Evolutionary conservation across 2,888 invertebrate species (phyloP), one percentile per base, ranked within the genome.

Genomic region (Dioctria linearis): DNA sequence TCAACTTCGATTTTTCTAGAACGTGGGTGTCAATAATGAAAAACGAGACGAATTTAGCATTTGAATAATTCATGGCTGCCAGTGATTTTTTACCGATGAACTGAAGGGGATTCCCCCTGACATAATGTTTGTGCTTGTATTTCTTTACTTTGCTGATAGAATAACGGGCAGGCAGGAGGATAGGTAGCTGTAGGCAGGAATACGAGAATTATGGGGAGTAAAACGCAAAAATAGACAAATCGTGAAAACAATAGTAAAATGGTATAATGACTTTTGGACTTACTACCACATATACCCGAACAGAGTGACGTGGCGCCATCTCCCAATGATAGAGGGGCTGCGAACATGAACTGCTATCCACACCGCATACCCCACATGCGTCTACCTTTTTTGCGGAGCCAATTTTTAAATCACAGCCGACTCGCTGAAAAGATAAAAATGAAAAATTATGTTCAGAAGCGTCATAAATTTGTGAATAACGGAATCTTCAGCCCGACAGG

Each of bases 231-330:
- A 76, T 76, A 76, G 76, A 76, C 63, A 76, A 76, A 76, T 76
- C 76, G 76, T 76, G 63, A 76, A 76, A 76, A 76, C 73, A 76
- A 54, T 13, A 42, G 66, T 78, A 78, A 78, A 71, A 66, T 37
- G 37, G 46, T 37, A 76, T 46, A 46, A 63, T 63, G 76, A 76
- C 61, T 76, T 25, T 25, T 76, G 79, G 83, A 86, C 92, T 92
- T 90, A 98, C 98, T 98, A 90, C 98, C 98, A 88, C 98, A 98
- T 78, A 96, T 95, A 82, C 94, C 95, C 5, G 97, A 97, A 88
- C 98, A 98, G 80, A 95, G 91, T 2, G 96, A 96, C 85, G 95
- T 93, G 94, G 93, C 79, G 94, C 93, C 83, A 96, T 92, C 84
- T 94, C 93, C 98, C 98, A 98, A 86, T 94, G 94, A 91, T 96